A percentile compares a stretch with the other conserved stretches of the same genome.
Conservation (phyloP, 1,140 invertebrate species). For the Hylaeus volcanicus region DNA sequence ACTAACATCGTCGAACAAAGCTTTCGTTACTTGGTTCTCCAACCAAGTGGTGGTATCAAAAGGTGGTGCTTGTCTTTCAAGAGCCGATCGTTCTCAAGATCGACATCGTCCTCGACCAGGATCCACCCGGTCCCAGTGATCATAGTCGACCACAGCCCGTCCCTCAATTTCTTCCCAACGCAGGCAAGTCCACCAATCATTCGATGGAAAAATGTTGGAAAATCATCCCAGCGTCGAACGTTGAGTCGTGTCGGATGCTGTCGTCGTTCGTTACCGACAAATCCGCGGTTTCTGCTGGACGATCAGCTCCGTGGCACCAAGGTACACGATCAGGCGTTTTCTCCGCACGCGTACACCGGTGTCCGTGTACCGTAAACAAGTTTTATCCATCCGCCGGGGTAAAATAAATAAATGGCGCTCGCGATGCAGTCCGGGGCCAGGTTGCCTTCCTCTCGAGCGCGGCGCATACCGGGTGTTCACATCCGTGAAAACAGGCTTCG, state of each 20-base stretch:
- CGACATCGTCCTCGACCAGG: too few relatives aligned
- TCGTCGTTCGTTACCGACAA: constrained; percentile 51
- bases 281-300: constrained; percentile 49
- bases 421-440: constrained; percentile 60
- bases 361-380: constrained; percentile 72
- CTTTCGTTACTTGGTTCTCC: too few relatives aligned
- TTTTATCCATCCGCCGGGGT: constrained; percentile 74
- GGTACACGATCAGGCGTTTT: too few relatives aligned
- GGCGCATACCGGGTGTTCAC: constrained; percentile 78
- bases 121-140: too few relatives aligned
- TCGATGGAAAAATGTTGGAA: constrained; percentile 29
- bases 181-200: too few relatives aligned
- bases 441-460: constrained; percentile 64
- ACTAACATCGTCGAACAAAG: too few relatives aligned
- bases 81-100: too few relatives aligned
- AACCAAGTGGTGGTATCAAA: too few relatives aligned
- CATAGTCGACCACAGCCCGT: too few relatives aligned
- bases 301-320: too few relatives aligned
- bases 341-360: constrained; percentile 7
- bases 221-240: constrained; percentile 6
- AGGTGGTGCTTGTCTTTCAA: too few relatives aligned
- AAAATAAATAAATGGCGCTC: constrained; percentile 78
- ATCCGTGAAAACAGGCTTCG: constrained; percentile 79
- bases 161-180: not conserved
- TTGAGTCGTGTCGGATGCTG: constrained; percentile 40